Evolutionary conservation across 2,797 vertebrate species (phyloP), one percentile per base, ranked within the genome.

Genomic region (Gallinago nigripennis): DNA sequence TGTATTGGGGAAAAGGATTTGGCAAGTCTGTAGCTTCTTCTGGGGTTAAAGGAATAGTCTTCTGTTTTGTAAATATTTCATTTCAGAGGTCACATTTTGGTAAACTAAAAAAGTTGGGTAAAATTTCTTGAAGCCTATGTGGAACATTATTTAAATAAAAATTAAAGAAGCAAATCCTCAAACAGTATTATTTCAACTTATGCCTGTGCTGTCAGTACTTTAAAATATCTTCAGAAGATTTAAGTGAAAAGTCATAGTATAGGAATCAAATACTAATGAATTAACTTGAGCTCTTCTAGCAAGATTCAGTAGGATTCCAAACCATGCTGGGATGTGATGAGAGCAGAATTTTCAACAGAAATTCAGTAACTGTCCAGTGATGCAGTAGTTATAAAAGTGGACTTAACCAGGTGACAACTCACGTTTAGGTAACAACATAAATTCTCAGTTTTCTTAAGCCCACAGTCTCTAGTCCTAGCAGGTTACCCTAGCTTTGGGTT

Each of bases 11-110:
- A 28, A 87, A 54, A 90, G 33, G 54, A 33, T 94, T 91, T 90
- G 50, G 53, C 80, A 91, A 94, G 33, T 69, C 54, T 79, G 9
- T 69, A 63, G 46, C 85, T 65, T 37, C 45, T 90, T 65, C 33
- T 82, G 72, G 76, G 88, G 46, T 84, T 90, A 86, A 90, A 83
- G 65, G 66, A 90, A 86, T 86, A 72, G 90, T 94, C 82, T 56
- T 66, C 51, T 76, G 57, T 94, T 95, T 92, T 84, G 51, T 91
- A 96, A 91, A 82, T 83, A 75, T 91, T 88, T 94, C 13, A 75
- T 91, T 97, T 94, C 72, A 86, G 51, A 92, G 90, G 92, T 95
- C 80, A 58, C 58, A 63, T 79, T 93, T 92, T 65, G 57, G 48
- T 91, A 57, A 83, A 51, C 69, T 81, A 7, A 79, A 90, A 81